Percentiles rank a stretch among this genome's conserved stretches.
Conservation (phyloP, 2,797 vertebrate genomes). For the Myotis vivesi region DNA sequence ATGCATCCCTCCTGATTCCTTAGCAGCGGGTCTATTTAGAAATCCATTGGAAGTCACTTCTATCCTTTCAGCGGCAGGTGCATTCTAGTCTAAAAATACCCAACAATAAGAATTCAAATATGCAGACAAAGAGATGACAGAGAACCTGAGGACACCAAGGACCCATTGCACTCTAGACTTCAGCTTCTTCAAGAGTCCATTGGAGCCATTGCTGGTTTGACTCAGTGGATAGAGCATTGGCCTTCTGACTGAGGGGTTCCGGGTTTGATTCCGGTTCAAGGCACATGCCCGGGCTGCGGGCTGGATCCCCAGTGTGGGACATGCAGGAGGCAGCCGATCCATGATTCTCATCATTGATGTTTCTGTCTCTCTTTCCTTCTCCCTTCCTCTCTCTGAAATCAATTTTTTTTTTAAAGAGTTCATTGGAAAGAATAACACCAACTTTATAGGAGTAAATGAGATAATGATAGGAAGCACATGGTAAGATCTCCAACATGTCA, state of each 20-base stretch:
- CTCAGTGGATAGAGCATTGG: too few species aligned
- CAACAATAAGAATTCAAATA: background rate
- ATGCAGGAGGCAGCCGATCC: too few species aligned
- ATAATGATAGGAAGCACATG: background rate
- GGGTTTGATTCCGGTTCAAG: too few species aligned
- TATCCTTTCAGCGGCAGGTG: constrained; percentile 41
- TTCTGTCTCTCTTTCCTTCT: too few species aligned
- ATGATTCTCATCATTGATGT: too few species aligned
- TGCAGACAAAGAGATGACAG: background rate
- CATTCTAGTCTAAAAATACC: constrained; percentile 49
- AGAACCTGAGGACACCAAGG: background rate
- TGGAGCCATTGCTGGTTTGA: too few species aligned
- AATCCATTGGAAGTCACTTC: background rate
- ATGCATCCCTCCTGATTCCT: background rate
- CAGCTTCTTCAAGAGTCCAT: background rate
- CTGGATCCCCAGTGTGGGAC: too few species aligned
- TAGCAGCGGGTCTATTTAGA: background rate
- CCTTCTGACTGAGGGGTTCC: too few species aligned
- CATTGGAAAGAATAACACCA: background rate
- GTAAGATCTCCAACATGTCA: background rate
- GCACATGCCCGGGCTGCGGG: too few species aligned
- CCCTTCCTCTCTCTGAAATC: too few species aligned
- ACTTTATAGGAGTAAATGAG: background rate
- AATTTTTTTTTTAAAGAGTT: background rate
- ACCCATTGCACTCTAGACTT: background rate